Percentiles rank a stretch among this genome's conserved stretches.
Evolutionary conservation across 1,140 invertebrate genomes (phyloP).

Genomic region (Oedothorax gibbosus): DNA sequence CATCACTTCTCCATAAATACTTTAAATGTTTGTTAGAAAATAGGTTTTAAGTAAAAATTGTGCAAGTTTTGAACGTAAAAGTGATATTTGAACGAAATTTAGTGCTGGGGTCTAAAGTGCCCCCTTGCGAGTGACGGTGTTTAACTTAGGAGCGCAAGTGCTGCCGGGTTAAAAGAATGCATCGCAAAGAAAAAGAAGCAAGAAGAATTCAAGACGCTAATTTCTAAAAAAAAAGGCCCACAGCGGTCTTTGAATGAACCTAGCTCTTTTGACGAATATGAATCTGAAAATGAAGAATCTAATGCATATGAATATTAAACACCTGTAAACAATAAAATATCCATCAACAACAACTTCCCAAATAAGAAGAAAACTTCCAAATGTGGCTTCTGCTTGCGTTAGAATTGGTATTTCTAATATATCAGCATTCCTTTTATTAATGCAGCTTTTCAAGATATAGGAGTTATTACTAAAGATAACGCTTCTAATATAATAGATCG

Average conservation of each 20-base stretch:
- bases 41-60: too few relatives aligned
- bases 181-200: neutral
- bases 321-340: neutral
- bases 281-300: neutral
- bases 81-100: too few relatives aligned
- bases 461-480: neutral
- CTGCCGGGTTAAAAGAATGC: neutral
- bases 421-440: slow-evolving; percentile 8
- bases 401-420: slow-evolving; percentile 24
- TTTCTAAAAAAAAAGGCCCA: neutral
- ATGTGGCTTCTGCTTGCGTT: neutral
- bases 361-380: slow-evolving; percentile 30
- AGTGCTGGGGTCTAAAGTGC: too few relatives aligned
- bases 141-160: neutral
- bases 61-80: too few relatives aligned
- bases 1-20: too few relatives aligned
- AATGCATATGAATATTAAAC: neutral
- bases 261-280: neutral
- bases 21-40: too few relatives aligned
- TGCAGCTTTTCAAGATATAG: slow-evolving; percentile 10
- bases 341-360: neutral
- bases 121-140: too few relatives aligned
- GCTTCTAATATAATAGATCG: slow-evolving; percentile 4
- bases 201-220: neutral
- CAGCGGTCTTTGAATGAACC: neutral